Conservation (phyloP, 2,113 vertebrate species). For the Coptodon rendalli region DNA sequence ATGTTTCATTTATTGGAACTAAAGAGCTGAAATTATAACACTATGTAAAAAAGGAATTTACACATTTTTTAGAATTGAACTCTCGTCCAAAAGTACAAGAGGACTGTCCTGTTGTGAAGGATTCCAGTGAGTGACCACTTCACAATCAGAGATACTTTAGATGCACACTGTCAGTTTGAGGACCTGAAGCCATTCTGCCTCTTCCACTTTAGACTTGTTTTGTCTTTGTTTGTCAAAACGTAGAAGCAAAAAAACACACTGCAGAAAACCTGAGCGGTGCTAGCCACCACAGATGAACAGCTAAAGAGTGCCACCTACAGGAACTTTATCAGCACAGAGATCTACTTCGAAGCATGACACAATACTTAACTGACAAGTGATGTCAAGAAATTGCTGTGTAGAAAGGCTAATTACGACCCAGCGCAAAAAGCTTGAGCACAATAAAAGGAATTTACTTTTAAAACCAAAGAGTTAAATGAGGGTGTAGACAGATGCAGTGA, state of each 20-base stretch:
- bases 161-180: neutral
- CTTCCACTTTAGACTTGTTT: neutral
- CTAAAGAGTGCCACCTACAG: slow-evolving; percentile 16
- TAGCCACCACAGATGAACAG: neutral
- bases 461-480: neutral
- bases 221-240: neutral
- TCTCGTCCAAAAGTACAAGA: neutral
- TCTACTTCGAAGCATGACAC: neutral
- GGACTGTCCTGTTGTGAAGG: neutral
- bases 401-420: neutral
- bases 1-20: neutral
- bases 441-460: neutral
- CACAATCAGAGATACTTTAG: neutral
- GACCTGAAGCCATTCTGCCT: neutral
- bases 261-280: neutral
- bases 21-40: neutral
- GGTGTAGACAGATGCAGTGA: neutral
- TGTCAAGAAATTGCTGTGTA: neutral
- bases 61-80: neutral
- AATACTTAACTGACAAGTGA: neutral
- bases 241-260: neutral
- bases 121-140: neutral
- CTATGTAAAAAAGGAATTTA: neutral
- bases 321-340: neutral
- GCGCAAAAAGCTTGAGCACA: neutral